These are phyloP conservation scores for Crotalus horridus DNA, from an alignment of 2,113 vertebrate genomes.

Conservation along the genomic window DNA sequence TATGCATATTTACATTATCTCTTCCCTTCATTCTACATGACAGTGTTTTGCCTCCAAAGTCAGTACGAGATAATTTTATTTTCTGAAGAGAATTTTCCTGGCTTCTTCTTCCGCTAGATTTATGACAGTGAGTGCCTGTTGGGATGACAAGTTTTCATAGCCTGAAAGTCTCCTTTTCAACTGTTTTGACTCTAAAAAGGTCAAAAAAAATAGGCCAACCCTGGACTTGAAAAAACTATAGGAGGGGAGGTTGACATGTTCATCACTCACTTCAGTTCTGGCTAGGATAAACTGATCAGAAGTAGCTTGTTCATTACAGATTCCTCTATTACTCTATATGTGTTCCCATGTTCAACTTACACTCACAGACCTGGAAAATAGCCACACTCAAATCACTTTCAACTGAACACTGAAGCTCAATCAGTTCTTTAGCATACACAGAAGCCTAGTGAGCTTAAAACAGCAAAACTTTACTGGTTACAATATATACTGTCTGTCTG, in stretches of 20 bases:
- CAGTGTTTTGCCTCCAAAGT: background rate
- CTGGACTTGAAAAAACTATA: background rate
- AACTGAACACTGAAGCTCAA: background rate
- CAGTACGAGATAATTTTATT: background rate
- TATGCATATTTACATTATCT: background rate
- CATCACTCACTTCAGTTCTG: background rate
- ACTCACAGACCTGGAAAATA: background rate
- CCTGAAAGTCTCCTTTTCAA: background rate
- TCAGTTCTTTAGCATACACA: background rate
- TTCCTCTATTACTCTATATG: background rate
- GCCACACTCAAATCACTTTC: background rate
- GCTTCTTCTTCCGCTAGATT: background rate
- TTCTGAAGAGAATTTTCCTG: background rate
- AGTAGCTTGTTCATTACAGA: background rate
- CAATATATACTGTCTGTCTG: background rate
- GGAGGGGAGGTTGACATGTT: background rate
- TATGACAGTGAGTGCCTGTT: background rate
- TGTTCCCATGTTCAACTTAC: background rate
- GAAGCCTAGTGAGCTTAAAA: background rate
- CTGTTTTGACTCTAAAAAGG: background rate
- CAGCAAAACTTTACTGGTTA: background rate
- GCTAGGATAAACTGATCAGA: background rate
- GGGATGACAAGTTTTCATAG: background rate
- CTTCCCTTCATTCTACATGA: background rate
- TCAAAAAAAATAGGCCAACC: background rate